Conservation (phyloP, 2,888 invertebrate species). For the Limenitis camilla region DNA sequence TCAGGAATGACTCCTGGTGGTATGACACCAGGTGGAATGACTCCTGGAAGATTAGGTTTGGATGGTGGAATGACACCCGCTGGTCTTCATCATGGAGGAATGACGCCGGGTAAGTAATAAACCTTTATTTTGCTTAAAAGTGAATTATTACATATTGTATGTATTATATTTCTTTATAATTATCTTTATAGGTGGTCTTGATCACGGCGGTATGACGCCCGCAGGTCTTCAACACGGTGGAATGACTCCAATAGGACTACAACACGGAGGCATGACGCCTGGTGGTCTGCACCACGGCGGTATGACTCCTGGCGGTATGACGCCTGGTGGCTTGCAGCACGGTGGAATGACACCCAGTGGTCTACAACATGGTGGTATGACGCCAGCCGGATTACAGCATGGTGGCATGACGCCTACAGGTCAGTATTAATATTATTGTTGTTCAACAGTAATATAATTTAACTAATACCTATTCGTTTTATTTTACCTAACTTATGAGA, state of each 20-base stretch:
- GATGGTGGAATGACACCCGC: conserved; percentile 21
- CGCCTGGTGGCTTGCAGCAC: conserved; percentile 39
- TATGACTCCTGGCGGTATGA: conserved; percentile 56
- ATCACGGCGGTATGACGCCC: conserved; percentile 61
- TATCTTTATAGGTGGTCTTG: conserved; percentile 29
- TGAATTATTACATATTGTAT: not conserved
- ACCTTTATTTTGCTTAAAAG: not conserved
- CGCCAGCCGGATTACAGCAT: conserved; percentile 33
- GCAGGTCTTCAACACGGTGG: conserved; percentile 55
- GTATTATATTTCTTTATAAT: not conserved
- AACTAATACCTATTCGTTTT: not conserved
- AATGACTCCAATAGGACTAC: conserved; percentile 37
- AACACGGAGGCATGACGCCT: conserved; percentile 64
- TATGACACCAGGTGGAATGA: conserved; percentile 20
- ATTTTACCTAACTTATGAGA: no score
- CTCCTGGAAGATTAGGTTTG: conserved; percentile 23
- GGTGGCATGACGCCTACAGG: conserved; percentile 41
- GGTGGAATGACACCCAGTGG: conserved; percentile 31
- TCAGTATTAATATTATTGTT: conserved; percentile 3
- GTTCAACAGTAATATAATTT: not conserved
- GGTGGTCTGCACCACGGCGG: conserved; percentile 56
- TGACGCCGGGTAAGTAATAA: conserved; percentile 17
- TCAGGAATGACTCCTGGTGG: conserved; percentile 8
- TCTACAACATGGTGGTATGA: conserved; percentile 27
- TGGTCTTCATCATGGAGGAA: conserved; percentile 46